Conservation (phyloP, 1,140 invertebrate genomes). For the Pygmarrhopalites habei region DNA sequence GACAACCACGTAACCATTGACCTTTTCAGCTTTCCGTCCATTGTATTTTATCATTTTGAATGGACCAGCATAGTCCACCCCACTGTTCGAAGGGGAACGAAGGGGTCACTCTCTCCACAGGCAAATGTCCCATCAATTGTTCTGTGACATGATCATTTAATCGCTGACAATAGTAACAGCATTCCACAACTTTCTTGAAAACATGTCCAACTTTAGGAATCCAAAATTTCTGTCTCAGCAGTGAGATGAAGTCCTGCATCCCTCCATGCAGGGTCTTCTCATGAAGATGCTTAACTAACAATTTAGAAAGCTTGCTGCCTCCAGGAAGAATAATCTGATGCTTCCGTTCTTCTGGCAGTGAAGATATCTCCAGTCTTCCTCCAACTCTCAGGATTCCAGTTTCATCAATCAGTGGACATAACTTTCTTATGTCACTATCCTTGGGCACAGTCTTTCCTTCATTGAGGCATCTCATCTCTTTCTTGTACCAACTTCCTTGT, state of each 20-base stretch:
- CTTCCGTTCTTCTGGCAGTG: too few relatives aligned
- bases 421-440: too few relatives aligned
- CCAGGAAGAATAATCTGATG: neutral
- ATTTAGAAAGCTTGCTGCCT: neutral
- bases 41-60: neutral
- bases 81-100: slow-evolving; percentile 37
- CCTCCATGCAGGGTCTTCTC: neutral
- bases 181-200: neutral
- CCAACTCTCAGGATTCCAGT: too few relatives aligned
- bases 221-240: neutral
- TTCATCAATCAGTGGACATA: too few relatives aligned
- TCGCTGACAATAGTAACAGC: slow-evolving; percentile 5
- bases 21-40: neutral
- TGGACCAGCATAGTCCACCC: slow-evolving; percentile 43
- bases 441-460: too few relatives aligned
- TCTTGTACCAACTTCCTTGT: too few relatives aligned
- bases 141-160: neutral
- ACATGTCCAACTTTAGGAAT: neutral
- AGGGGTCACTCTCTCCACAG: neutral
- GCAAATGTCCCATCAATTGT: slow-evolving; percentile 25
- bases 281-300: neutral
- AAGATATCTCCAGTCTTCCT: too few relatives aligned
- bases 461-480: too few relatives aligned
- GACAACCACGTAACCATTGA: slow-evolving; percentile 39
- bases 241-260: neutral